Percentiles rank a stretch among this genome's conserved stretches.
Conservation (phyloP, 1,140 invertebrate genomes). For the Vanessa tameamea region DNA sequence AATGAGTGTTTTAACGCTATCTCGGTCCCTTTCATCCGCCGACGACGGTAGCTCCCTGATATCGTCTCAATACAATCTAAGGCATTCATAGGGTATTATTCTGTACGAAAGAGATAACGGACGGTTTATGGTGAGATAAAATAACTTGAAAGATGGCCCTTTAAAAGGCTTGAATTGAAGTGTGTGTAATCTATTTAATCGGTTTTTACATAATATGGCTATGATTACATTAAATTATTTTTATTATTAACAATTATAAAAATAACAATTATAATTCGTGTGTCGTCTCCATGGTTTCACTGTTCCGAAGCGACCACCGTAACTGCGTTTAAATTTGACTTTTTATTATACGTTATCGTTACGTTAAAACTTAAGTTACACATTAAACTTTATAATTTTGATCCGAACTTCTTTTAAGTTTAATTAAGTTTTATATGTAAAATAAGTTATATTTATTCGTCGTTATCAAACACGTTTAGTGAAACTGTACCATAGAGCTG, state of each 20-base stretch:
- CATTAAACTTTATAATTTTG: conserved; percentile 30
- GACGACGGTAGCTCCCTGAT: conserved; percentile 58
- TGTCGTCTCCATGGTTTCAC: background rate
- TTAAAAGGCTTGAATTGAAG: conserved; percentile 23
- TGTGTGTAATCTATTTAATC: background rate
- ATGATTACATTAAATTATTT: background rate
- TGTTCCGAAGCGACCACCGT: conserved; percentile 12
- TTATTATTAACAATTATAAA: too few species aligned
- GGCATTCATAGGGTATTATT: conserved; percentile 44
- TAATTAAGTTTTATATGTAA: background rate
- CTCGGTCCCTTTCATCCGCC: conserved; percentile 63
- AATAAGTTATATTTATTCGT: background rate
- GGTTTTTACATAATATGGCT: background rate
- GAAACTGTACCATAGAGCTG: background rate
- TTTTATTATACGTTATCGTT: conserved; percentile 68
- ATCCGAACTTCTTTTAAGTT: conserved; percentile 14
- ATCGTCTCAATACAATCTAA: conserved; percentile 50
- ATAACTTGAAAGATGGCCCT: conserved; percentile 13
- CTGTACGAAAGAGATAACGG: conserved; percentile 31
- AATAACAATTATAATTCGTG: background rate
- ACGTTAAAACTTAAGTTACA: conserved; percentile 36
- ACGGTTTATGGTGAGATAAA: conserved; percentile 48
- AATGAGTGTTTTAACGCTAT: conserved; percentile 79
- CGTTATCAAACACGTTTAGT: background rate
- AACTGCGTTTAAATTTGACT: conserved; percentile 62